Percentiles rank a stretch among this genome's conserved stretches.
These are phyloP conservation scores for Dyspetes luteomarginatus DNA, from an alignment of 2,888 invertebrate genomes.

Conservation along the genomic window DNA sequence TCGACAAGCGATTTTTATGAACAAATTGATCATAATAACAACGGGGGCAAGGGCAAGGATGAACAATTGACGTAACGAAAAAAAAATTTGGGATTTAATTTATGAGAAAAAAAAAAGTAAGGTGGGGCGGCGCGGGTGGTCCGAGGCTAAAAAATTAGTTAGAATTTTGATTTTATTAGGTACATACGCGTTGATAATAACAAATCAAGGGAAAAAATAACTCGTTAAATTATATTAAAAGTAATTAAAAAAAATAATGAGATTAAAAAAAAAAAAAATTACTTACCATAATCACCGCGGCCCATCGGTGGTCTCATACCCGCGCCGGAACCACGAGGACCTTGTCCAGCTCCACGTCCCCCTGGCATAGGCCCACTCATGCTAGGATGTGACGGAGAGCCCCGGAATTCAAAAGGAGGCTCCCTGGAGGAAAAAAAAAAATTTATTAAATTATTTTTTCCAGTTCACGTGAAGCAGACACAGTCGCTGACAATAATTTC, in stretches of 20 bases:
- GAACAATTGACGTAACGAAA: constrained; percentile 2
- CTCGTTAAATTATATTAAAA: constrained; percentile 18
- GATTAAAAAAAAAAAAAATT: constrained; percentile 46
- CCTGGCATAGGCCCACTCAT: constrained; percentile 88
- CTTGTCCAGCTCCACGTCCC: constrained; percentile 85
- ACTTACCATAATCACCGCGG: constrained; percentile 96
- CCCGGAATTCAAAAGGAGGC: constrained; percentile 82
- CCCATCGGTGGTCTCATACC: constrained; percentile 90
- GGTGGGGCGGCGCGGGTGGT: no score
- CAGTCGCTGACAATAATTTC: no score
- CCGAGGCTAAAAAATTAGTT: constrained; percentile 46
- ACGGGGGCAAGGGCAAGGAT: constrained; percentile 83
- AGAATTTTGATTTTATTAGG: constrained; percentile 42
- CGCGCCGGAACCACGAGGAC: constrained; percentile 84
- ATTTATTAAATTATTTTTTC: constrained; percentile 21
- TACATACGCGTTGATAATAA: constrained; percentile 8
- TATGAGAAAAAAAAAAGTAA: not conserved
- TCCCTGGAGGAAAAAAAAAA: constrained; percentile 50
- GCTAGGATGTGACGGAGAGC: constrained; percentile 90
- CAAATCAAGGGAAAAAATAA: constrained; percentile 30
- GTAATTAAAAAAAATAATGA: constrained; percentile 38
- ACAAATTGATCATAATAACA: constrained; percentile 84
- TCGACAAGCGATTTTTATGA: constrained; percentile 1
- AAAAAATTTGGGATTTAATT: not conserved
- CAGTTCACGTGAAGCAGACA: no score